Percentiles rank a stretch among this genome's conserved stretches.
These are phyloP conservation scores for Gadopsis bispinosus DNA, from an alignment of 2,797 vertebrate genomes.

Conservation along the genomic window DNA sequence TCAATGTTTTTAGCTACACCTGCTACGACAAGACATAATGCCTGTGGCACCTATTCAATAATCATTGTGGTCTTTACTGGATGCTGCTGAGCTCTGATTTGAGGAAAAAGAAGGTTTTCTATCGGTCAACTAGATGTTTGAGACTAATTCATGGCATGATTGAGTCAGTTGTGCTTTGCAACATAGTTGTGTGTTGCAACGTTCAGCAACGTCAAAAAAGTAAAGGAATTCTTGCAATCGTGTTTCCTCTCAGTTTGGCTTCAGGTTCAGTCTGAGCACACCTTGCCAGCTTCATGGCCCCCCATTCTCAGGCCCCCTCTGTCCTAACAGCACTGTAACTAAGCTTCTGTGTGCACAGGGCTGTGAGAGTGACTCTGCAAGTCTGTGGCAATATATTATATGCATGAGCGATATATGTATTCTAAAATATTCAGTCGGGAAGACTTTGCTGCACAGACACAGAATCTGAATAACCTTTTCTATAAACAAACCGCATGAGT, in stretches of 20 bases:
- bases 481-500: background rate
- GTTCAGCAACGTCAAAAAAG: too few relatives aligned
- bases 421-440: constrained; percentile 14
- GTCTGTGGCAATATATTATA: background rate
- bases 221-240: rapidly evolving
- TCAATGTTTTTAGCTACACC: background rate
- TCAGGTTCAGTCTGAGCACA: background rate
- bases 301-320: too few relatives aligned
- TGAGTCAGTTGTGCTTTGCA: background rate
- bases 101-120: background rate
- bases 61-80: background rate
- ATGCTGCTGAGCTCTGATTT: background rate
- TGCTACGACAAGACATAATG: background rate
- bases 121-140: background rate
- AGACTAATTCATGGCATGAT: background rate
- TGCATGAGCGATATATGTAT: background rate
- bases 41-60: background rate
- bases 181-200: background rate
- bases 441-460: background rate
- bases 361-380: background rate
- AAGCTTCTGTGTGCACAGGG: background rate
- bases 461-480: constrained; percentile 19
- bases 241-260: background rate
- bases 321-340: background rate
- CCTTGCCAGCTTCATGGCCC: background rate